Percentiles rank a stretch among this genome's conserved stretches.
Evolutionary conservation across 2,113 vertebrate species (phyloP).

Genomic region (Zosterops japonicus): DNA sequence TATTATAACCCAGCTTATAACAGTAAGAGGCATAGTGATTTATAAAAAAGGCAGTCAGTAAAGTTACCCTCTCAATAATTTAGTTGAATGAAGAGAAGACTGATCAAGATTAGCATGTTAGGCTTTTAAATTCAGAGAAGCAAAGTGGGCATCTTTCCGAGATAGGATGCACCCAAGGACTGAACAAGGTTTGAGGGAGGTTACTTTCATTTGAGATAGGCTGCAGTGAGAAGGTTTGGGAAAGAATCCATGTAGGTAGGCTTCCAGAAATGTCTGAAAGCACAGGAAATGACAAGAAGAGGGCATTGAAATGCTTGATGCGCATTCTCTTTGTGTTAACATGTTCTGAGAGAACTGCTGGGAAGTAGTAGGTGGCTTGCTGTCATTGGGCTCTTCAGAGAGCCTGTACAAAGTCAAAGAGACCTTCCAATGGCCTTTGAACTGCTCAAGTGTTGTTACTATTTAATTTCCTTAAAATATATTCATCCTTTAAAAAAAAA

Average conservation of each 20-base stretch:
- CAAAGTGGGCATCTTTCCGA: neutral
- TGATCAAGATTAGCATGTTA: neutral
- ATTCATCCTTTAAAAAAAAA: neutral
- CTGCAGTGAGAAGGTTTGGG: neutral
- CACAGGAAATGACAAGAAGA: neutral
- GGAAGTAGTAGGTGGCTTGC: neutral
- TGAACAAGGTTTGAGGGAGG: neutral
- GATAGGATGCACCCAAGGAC: neutral
- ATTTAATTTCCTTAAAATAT: neutral
- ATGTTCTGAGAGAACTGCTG: neutral
- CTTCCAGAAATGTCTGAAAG: neutral
- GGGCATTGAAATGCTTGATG: neutral
- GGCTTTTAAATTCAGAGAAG: neutral
- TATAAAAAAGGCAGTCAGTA: neutral
- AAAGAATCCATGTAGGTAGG: neutral
- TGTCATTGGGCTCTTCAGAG: neutral
- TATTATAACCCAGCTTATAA: neutral
- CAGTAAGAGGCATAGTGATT: neutral
- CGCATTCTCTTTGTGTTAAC: neutral
- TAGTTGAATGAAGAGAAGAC: neutral
- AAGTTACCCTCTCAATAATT: neutral
- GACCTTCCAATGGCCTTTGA: neutral
- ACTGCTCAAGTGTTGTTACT: neutral
- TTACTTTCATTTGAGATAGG: neutral
- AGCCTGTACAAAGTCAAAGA: neutral